phyloP scores from a whole-genome alignment of 2,888 invertebrate species.

The Ganaspis brasiliensis region DNA sequence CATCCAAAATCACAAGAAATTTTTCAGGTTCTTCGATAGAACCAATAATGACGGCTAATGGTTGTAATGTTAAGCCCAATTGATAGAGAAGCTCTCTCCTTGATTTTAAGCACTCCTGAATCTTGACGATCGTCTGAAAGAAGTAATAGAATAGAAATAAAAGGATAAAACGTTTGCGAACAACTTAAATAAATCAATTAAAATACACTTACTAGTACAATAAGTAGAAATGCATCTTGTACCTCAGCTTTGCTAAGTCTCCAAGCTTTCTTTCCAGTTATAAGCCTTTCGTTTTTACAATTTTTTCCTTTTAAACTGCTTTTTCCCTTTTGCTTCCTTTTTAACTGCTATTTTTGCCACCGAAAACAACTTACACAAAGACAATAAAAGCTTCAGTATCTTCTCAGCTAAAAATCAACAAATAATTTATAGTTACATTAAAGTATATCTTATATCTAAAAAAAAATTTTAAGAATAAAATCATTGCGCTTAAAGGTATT shows the following conservation, averaged over 20 bases:
- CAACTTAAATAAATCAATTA: not conserved
- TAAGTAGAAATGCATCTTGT: slow-evolving; percentile 13
- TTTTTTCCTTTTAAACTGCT: not conserved
- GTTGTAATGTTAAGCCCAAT: not conserved
- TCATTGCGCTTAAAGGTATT: too few relatives aligned
- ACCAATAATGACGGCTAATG: not conserved
- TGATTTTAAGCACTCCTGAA: not conserved
- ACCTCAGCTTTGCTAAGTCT: slow-evolving; percentile 7
- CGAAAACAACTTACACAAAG: too few relatives aligned
- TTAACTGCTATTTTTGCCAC: too few relatives aligned
- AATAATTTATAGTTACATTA: too few relatives aligned
- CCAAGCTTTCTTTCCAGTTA: not conserved
- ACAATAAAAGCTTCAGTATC: too few relatives aligned
- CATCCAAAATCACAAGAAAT: not conserved
- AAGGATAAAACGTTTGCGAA: not conserved
- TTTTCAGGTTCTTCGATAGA: not conserved
- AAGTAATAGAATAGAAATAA: too few relatives aligned
- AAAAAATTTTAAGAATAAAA: too few relatives aligned
- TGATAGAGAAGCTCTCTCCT: not conserved
- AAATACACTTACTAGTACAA: slow-evolving; percentile 11
- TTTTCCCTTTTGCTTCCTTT: not conserved
- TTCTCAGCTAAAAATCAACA: too few relatives aligned
- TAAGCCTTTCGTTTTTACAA: too few relatives aligned
- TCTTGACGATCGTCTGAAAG: too few relatives aligned
- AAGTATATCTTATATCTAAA: too few relatives aligned